Percentiles rank a stretch among this genome's conserved stretches.
Evolutionary conservation across 2,797 vertebrate species (phyloP).

Genomic region (Sebastes kiyomatsui): DNA sequence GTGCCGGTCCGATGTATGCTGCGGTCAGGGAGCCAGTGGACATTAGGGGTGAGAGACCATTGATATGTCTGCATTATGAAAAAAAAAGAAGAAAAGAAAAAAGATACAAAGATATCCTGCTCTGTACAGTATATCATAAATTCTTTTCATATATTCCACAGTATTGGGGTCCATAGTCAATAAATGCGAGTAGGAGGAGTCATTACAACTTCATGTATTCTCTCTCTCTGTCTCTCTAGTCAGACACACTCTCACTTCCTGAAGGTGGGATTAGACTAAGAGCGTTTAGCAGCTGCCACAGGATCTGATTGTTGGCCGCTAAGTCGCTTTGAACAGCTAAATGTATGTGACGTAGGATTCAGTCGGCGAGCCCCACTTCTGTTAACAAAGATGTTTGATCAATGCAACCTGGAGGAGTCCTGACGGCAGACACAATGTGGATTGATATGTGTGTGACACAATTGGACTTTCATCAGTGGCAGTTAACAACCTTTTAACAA

Average conservation of each 20-base stretch:
- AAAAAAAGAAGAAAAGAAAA: not conserved
- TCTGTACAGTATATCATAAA: slow-evolving; percentile 25
- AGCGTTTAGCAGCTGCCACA: not conserved
- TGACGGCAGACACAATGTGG: not conserved
- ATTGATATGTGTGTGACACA: not conserved
- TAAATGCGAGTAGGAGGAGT: not conserved
- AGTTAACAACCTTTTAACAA: not conserved
- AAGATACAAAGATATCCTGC: slow-evolving; percentile 5
- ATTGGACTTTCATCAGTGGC: not conserved
- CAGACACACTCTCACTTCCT: not conserved
- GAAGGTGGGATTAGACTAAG: slow-evolving; percentile 1
- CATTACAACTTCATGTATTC: not conserved
- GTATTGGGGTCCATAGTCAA: slow-evolving; percentile 63
- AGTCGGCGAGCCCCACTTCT: not conserved
- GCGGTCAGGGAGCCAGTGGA: not conserved
- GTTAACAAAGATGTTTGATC: not conserved
- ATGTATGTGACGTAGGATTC: not conserved
- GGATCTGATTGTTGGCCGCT: not conserved
- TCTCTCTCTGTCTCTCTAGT: not conserved
- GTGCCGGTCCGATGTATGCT: not conserved
- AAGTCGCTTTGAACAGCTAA: not conserved
- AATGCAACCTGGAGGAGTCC: not conserved
- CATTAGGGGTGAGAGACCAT: not conserved
- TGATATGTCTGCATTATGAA: not conserved
- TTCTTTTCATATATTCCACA: slow-evolving; percentile 54